Conservation (phyloP, 2,797 vertebrate genomes). For the Philypnodon macrostomus region DNA sequence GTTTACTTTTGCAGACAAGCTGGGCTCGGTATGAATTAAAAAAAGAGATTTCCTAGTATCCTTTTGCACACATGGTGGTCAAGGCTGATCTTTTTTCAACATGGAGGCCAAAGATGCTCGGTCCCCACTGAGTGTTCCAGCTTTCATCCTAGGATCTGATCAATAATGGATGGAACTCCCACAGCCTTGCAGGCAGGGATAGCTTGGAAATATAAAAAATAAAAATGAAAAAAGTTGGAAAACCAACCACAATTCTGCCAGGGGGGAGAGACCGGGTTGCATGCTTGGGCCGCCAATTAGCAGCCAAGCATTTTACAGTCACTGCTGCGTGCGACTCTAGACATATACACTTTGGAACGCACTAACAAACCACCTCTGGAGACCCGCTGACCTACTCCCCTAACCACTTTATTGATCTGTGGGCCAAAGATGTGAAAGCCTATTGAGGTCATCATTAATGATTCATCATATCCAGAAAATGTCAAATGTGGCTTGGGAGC, state of each 20-base stretch:
- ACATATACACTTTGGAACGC: conserved; percentile 22
- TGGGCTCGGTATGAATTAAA: conserved; percentile 28
- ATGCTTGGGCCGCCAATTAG: conserved; percentile 77
- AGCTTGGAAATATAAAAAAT: conserved; percentile 35
- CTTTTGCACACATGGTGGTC: conserved; percentile 51
- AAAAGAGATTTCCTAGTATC: conserved; percentile 48
- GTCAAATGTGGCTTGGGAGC: conserved; percentile 78
- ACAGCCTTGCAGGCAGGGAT: conserved; percentile 70
- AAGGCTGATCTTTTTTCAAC: conserved; percentile 34
- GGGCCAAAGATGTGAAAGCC: conserved; percentile 81
- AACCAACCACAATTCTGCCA: conserved; percentile 60
- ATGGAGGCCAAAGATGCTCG: conserved; percentile 67
- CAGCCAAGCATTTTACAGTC: conserved; percentile 65
- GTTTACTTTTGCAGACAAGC: conserved; percentile 17
- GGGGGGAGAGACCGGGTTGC: conserved; percentile 42
- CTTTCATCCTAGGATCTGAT: conserved; percentile 81
- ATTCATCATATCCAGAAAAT: conserved; percentile 83
- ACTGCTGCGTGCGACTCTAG: conserved; percentile 61
- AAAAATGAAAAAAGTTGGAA: conserved; percentile 46
- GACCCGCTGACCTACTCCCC: conserved; percentile 81
- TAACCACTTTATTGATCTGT: conserved; percentile 83
- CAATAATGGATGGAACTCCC: conserved; percentile 84
- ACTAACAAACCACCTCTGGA: conserved; percentile 69
- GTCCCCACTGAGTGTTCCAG: conserved; percentile 64
- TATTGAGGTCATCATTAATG: conserved; percentile 85